These are phyloP conservation scores for Neodon shergylaensis DNA, from an alignment of 2,113 vertebrate genomes.

Conservation along the genomic window DNA sequence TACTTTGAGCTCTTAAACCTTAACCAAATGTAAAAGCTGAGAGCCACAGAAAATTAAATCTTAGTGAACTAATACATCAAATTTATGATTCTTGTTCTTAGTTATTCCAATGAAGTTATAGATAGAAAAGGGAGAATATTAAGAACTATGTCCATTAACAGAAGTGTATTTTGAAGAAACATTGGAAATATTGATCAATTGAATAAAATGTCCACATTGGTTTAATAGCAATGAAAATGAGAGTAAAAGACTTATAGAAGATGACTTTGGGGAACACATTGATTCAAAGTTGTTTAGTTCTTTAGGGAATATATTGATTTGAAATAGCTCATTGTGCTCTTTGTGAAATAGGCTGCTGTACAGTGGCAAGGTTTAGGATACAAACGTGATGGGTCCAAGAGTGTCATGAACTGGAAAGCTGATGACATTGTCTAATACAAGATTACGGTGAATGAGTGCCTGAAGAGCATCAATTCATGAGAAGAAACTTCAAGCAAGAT, in stretches of 20 bases:
- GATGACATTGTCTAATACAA: not conserved
- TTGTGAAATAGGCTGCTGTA: not conserved
- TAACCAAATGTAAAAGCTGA: constrained; percentile 76
- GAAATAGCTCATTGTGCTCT: constrained; percentile 1
- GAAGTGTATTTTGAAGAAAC: constrained; percentile 51
- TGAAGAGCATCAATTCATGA: not conserved
- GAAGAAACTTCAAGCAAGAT: not conserved
- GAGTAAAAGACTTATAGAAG: not conserved
- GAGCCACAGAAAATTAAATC: constrained; percentile 75
- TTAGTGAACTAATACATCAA: constrained; percentile 68
- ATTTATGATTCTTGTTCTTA: constrained; percentile 65
- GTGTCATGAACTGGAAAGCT: not conserved
- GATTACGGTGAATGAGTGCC: not conserved
- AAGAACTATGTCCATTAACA: not conserved
- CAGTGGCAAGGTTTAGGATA: not conserved
- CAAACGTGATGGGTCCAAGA: not conserved
- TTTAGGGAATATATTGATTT: constrained; percentile 50
- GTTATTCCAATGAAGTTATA: constrained; percentile 17
- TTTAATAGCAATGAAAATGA: constrained; percentile 4
- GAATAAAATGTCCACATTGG: not conserved
- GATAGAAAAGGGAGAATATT: not conserved
- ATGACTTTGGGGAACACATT: constrained; percentile 10
- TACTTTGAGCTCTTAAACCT: constrained; percentile 70
- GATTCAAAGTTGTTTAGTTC: constrained; percentile 40
- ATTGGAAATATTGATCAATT: not conserved